phyloP scores from a whole-genome alignment of 2,113 vertebrate genomes.

The Hiodon tergisus region DNA sequence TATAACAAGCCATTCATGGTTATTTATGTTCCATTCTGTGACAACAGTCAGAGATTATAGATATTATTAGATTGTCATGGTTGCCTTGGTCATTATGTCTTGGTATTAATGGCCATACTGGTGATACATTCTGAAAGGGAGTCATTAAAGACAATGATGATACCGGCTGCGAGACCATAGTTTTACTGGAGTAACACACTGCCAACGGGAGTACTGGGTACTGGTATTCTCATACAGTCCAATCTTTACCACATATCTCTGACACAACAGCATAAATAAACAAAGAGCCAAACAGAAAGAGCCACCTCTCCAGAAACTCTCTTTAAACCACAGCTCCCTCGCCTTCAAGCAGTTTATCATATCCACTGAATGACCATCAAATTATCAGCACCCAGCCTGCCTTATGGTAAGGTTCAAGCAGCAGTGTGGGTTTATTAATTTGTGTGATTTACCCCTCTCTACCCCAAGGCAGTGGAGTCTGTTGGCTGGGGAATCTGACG shows the following conservation, averaged over 20 bases:
- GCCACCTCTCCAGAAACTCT: background rate
- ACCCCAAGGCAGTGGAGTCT: background rate
- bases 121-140: background rate
- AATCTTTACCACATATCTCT: background rate
- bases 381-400: background rate
- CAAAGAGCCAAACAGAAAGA: background rate
- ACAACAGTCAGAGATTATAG: conserved; percentile 26
- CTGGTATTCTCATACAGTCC: background rate
- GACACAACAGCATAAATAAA: background rate
- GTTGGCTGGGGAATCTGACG: background rate
- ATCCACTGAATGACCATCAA: background rate
- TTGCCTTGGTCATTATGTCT: conserved; percentile 20
- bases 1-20: conserved; percentile 16
- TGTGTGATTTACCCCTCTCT: background rate
- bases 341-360: background rate
- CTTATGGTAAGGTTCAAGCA: background rate
- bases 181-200: background rate
- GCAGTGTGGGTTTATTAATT: conserved; percentile 11
- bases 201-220: background rate
- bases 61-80: conserved; percentile 28
- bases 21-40: conserved; percentile 18
- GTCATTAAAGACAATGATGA: conserved; percentile 11
- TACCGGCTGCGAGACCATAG: background rate
- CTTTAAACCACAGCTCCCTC: background rate
- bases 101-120: conserved; percentile 27